A percentile compares a stretch with the other conserved stretches of the same genome.
These are phyloP conservation scores for Eristalinus sepulchralis DNA, from an alignment of 2,888 invertebrate genomes.

Conservation along the genomic window DNA sequence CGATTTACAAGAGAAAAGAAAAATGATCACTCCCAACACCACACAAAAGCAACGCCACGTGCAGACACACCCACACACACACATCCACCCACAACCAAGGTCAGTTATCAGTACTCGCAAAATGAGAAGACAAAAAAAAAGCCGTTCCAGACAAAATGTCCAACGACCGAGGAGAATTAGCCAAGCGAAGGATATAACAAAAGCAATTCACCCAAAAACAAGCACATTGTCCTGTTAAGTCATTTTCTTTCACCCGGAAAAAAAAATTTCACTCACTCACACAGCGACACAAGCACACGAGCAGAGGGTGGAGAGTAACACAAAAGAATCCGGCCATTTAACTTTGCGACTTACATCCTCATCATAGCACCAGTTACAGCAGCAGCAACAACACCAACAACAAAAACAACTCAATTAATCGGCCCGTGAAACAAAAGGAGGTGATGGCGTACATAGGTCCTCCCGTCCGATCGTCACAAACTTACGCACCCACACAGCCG, in stretches of 20 bases:
- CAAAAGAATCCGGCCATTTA: conserved; percentile 47
- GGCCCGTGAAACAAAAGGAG: conserved; percentile 53
- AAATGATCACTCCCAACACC: too few species aligned
- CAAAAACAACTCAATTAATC: conserved; percentile 65
- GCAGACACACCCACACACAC: too few species aligned
- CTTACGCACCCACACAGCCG: background rate
- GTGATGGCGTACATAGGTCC: background rate
- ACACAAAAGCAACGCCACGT: too few species aligned
- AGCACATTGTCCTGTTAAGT: conserved; percentile 20
- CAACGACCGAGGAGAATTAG: background rate
- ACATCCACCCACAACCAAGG: too few species aligned
- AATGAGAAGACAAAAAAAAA: too few species aligned
- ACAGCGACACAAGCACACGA: background rate
- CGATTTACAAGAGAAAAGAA: too few species aligned
- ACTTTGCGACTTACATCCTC: conserved; percentile 64
- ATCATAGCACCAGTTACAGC: conserved; percentile 3
- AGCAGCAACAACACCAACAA: conserved; percentile 15
- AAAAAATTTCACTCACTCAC: background rate
- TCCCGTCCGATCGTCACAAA: background rate
- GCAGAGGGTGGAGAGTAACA: conserved; percentile 4
- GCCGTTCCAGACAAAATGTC: background rate
- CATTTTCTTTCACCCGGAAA: conserved; percentile 17
- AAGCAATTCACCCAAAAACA: conserved; percentile 6
- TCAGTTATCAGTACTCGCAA: background rate
- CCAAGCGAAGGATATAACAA: background rate